Conservation (phyloP, 2,888 invertebrate species). For the Selenia dentaria region DNA sequence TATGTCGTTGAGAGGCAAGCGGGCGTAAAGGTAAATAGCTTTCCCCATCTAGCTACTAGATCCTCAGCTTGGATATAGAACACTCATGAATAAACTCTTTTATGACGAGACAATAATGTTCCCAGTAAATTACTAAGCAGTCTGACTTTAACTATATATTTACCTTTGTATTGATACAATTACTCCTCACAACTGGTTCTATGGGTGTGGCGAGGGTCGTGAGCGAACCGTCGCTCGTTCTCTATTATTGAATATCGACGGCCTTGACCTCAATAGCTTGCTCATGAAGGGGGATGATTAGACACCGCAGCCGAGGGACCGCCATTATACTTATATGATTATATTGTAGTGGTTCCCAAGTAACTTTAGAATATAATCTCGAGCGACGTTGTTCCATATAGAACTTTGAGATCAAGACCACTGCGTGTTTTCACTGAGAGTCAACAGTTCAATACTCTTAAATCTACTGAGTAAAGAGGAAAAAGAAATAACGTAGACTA, state of each 20-base stretch:
- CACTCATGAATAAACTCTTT: conserved; percentile 27
- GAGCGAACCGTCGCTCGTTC: conserved; percentile 37
- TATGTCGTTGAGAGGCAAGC: conserved; percentile 57
- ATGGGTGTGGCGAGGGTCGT: conserved; percentile 55
- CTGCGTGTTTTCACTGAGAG: too few species aligned
- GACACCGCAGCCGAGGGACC: conserved; percentile 33
- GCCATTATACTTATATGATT: conserved; percentile 12
- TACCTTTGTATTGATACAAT: conserved; percentile 34
- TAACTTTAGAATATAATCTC: too few species aligned
- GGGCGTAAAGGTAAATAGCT: conserved; percentile 56
- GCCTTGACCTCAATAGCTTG: conserved; percentile 60
- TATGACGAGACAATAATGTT: conserved; percentile 26
- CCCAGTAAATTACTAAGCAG: conserved; percentile 24
- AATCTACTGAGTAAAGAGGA: neutral
- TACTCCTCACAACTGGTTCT: conserved; percentile 21
- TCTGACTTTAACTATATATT: conserved; percentile 24
- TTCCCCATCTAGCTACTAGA: conserved; percentile 51
- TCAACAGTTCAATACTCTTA: too few species aligned
- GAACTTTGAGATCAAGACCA: too few species aligned
- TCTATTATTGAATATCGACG: conserved; percentile 59
- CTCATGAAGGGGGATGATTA: conserved; percentile 48
- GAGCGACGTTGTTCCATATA: too few species aligned
- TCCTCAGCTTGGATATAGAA: conserved; percentile 28
- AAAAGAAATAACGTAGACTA: conserved; percentile 13
- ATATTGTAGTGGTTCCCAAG: too few species aligned